Evolutionary conservation across 2,113 vertebrate genomes (phyloP).

Genomic region (Vulpes lagopus): DNA sequence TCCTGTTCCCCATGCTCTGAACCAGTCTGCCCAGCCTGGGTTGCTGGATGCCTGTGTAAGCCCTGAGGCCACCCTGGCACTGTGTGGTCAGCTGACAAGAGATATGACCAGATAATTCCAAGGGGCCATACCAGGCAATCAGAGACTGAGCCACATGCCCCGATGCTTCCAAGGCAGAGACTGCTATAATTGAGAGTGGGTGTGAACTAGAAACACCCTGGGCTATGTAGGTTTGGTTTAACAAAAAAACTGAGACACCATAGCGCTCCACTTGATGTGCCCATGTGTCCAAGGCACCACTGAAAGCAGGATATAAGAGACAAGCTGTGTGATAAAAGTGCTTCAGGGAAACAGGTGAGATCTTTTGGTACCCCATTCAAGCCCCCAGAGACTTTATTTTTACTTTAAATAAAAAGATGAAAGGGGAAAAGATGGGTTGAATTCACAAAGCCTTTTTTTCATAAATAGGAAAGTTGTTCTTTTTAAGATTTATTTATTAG

Average conservation of each 20-base stretch:
- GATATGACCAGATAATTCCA: neutral
- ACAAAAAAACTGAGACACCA: neutral
- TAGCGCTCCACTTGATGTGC: neutral
- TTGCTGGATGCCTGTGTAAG: fast-evolving
- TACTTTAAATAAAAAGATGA: neutral
- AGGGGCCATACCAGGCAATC: neutral
- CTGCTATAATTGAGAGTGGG: neutral
- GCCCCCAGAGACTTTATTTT: neutral
- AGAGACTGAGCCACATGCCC: fast-evolving
- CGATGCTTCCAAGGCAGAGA: neutral
- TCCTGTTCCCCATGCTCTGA: neutral
- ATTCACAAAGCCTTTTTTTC: neutral
- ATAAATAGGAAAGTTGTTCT: neutral
- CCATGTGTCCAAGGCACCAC: neutral
- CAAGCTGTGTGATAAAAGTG: neutral
- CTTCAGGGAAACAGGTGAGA: neutral
- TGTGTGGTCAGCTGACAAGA: fast-evolving
- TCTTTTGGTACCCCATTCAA: too few species aligned
- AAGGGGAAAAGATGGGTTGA: neutral
- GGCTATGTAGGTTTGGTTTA: neutral
- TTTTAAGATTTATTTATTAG: too few species aligned
- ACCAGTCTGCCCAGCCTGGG: neutral
- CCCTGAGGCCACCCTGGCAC: neutral
- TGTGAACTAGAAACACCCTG: neutral
- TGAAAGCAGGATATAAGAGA: neutral